A percentile compares a stretch with the other conserved stretches of the same genome.
Conservation (phyloP, 2,113 vertebrate species). For the Poeciliopsis retropinna region DNA sequence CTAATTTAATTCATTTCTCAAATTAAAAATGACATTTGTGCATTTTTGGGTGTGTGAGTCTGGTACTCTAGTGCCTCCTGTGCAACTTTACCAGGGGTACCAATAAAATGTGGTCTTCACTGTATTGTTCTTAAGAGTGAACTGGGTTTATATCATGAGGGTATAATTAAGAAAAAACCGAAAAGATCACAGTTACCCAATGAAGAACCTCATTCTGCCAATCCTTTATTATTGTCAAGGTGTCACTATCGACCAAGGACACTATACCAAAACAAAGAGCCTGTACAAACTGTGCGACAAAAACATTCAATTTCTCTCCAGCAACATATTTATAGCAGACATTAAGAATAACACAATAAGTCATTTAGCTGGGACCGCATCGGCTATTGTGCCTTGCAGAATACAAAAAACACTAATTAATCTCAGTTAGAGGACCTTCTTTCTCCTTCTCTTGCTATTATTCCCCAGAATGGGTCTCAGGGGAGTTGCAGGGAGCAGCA, state of each 20-base stretch:
- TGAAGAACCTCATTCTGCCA: constrained; percentile 37
- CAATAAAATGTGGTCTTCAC: constrained; percentile 31
- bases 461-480: constrained; percentile 66
- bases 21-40: too few species aligned
- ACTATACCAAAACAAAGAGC: constrained; percentile 54
- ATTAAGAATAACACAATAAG: constrained; percentile 65
- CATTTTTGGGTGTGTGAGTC: too few species aligned
- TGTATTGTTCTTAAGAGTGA: constrained; percentile 21
- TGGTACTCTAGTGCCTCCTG: too few species aligned
- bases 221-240: constrained; percentile 38
- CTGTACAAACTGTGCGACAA: constrained; percentile 39
- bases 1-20: not conserved
- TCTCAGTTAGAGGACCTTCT: constrained; percentile 71
- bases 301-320: constrained; percentile 43
- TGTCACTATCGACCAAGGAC: constrained; percentile 50
- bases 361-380: constrained; percentile 61
- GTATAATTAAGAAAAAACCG: constrained; percentile 33
- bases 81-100: too few species aligned
- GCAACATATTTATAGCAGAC: constrained; percentile 64
- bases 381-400: constrained; percentile 69
- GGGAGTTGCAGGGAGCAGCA: constrained; percentile 59
- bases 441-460: constrained; percentile 67
- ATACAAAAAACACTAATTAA: constrained; percentile 75
- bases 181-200: constrained; percentile 26
- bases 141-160: constrained; percentile 37